phyloP scores from a whole-genome alignment of 1,140 invertebrate species.

The Nasonia longicornis region DNA sequence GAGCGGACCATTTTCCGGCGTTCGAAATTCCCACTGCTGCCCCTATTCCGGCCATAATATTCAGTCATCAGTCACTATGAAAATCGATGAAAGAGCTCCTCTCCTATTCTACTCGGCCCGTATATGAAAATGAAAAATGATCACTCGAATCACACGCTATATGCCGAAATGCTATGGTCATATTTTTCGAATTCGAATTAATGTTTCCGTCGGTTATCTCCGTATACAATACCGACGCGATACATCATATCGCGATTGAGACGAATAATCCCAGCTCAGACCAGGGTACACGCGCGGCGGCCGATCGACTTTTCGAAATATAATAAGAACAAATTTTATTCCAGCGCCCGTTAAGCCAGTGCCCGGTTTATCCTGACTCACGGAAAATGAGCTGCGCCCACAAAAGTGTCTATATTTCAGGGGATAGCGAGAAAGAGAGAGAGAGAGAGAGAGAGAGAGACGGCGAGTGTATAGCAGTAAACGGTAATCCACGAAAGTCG shows the following conservation, averaged over 20 bases:
- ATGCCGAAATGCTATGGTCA: background rate
- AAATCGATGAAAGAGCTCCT: conserved; percentile 12
- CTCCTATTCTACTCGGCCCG: background rate
- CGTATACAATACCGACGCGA: no score
- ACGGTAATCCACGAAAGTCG: background rate
- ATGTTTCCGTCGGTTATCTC: no score
- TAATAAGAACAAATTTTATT: no score
- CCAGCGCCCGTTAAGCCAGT: no score
- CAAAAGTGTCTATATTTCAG: background rate
- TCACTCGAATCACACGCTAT: no score
- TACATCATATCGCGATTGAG: no score
- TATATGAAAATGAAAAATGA: background rate
- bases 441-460: background rate
- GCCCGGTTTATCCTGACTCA: background rate
- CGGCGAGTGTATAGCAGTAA: no score
- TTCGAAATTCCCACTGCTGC: background rate
- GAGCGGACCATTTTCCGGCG: background rate
- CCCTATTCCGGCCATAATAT: background rate
- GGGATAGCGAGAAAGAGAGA: background rate
- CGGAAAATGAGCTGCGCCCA: background rate
- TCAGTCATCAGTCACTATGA: conserved; percentile 2
- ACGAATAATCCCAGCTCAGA: no score
- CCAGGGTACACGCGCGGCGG: no score
- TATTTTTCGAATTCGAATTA: no score
- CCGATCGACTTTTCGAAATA: no score